Evolutionary conservation across 2,888 invertebrate genomes (phyloP).

Genomic region (Melieria omissa): DNA sequence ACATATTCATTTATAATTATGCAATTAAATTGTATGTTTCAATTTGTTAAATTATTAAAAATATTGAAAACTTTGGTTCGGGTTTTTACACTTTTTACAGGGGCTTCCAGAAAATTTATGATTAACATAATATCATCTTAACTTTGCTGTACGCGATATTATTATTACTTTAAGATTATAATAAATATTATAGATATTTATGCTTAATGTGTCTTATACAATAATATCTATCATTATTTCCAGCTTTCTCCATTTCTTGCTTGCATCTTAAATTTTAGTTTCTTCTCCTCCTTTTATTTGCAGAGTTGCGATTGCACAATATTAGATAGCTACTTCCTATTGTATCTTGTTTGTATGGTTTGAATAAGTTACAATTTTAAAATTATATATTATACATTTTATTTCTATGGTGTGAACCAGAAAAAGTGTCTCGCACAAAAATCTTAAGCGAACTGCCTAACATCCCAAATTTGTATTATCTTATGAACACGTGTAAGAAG

Average conservation of each 20-base stretch:
- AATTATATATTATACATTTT: too few relatives aligned
- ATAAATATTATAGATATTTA: conserved; percentile 21
- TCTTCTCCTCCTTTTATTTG: not conserved
- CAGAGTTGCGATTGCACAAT: too few relatives aligned
- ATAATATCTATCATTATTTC: not conserved
- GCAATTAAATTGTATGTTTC: not conserved
- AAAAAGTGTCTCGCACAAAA: too few relatives aligned
- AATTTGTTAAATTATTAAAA: conserved; percentile 2
- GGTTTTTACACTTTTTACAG: conserved; percentile 22
- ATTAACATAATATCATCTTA: not conserved
- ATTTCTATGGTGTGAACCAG: too few relatives aligned
- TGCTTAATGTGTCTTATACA: conserved; percentile 9
- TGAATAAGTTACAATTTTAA: too few relatives aligned
- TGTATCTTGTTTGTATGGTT: too few relatives aligned
- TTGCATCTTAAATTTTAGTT: conserved; percentile 12
- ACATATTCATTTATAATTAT: conserved; percentile 12
- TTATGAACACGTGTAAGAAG: too few relatives aligned
- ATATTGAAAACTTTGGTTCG: not conserved
- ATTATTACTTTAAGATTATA: conserved; percentile 40
- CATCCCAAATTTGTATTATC: too few relatives aligned
- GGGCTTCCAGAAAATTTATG: conserved; percentile 4
- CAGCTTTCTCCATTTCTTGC: conserved; percentile 12
- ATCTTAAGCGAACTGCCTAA: too few relatives aligned
- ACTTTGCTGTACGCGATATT: conserved; percentile 24
- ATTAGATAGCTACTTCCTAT: too few relatives aligned